phyloP scores from a whole-genome alignment of 2,888 invertebrate species.

The Drosophila anomalata region DNA sequence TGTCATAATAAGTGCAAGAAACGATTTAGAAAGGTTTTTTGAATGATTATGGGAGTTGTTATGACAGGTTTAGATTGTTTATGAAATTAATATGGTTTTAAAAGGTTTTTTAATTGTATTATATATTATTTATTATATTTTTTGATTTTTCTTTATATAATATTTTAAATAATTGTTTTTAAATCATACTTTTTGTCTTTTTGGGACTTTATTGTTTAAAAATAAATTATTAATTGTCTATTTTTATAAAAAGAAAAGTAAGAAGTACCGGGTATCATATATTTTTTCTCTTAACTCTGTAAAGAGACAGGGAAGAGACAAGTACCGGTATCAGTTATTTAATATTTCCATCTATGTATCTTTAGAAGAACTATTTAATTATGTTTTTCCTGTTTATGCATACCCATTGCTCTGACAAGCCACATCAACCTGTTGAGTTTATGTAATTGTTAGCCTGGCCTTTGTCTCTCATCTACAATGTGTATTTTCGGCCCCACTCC shows the following conservation, averaged over 20 bases:
- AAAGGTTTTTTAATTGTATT: too few relatives aligned
- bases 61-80: conserved; percentile 8
- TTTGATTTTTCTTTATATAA: background rate
- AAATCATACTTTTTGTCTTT: background rate
- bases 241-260: background rate
- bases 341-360: too few relatives aligned
- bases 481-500: background rate
- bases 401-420: background rate
- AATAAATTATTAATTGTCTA: background rate
- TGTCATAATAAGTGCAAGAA: conserved; percentile 15
- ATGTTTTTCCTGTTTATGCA: background rate
- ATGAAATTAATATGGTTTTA: too few relatives aligned
- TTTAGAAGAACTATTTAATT: too few relatives aligned
- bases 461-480: conserved; percentile 18
- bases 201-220: background rate
- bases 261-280: background rate
- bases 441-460: conserved; percentile 34
- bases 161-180: background rate
- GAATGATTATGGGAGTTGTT: background rate
- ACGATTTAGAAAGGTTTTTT: conserved; percentile 30
- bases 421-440: conserved; percentile 3
- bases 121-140: background rate
- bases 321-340: too few relatives aligned
- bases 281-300: background rate
- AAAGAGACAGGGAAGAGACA: too few relatives aligned